Base-by-base conservation (phyloP, 2,797 vertebrate genomes). In the Gouania willdenowi region DNA sequence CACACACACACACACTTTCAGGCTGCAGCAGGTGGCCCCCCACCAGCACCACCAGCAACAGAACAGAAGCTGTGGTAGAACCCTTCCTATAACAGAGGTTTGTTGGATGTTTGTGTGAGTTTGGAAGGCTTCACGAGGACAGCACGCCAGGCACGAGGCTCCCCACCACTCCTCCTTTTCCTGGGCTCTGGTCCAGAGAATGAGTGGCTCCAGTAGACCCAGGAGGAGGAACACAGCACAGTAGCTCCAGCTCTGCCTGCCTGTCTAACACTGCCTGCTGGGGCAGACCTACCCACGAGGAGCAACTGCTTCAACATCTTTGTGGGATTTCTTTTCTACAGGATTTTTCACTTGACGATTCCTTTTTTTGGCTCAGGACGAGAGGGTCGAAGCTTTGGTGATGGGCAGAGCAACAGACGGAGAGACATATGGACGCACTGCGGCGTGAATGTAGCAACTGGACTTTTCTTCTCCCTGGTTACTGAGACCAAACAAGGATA, bases 81-180 rank as follows among this genome's bases (percentile, higher is more conserved):
- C 45, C 39, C 40, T 51, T 71, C 41, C 43, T 7, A 37, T 71
- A 61, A 68, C 52, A 69, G 60, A 66, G 70, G 69, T 59, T 54
- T 21, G 37, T 73, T 37, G 64, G 31, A 48, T 33, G 19, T 7
- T 61, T 6, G 21, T 58, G 64, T 41, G 72, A 82, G 56, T 77
- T 67, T 22, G 54, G 47, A 73, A 61, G 65, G 67, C 71, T 62
- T 73, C 66, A 79, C 71, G 52, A 45, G 63, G 74, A 75, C 58
- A n/a, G 49, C 80, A 84, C 77, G 82, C 68, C 80, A 79, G 78
- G 51, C 83, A 79, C 77, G 76, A 81, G 82, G 61, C 83, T 70
- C 48, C 33, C 59, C 43, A 21, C 77, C 77, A 67, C 75, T 60
- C 66, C 73, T 66, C 51, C 41, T 80, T 66, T 58, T 61, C 50